phyloP scores from a whole-genome alignment of 2,113 vertebrate species.

The Catharus minimus region DNA sequence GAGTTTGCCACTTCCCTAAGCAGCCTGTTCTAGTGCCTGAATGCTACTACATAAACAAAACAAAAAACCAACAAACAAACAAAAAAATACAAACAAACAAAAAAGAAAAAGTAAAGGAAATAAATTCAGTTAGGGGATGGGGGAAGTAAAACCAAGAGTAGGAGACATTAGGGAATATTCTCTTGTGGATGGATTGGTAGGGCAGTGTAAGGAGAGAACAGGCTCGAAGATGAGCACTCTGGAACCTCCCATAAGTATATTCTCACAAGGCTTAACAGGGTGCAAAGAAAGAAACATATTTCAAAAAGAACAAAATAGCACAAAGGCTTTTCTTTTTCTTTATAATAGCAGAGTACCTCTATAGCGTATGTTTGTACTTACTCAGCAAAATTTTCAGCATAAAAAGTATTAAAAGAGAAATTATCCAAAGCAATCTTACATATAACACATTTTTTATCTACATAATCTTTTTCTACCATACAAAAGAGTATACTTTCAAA shows the following conservation, averaged over 20 bases:
- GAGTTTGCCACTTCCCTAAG: not conserved
- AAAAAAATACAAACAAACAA: not conserved
- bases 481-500: not conserved
- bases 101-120: not conserved
- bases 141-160: not conserved
- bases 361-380: not conserved
- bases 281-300: not conserved
- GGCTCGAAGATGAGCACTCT: not conserved
- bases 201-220: not conserved
- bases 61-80: too few relatives aligned
- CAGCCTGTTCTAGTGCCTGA: not conserved
- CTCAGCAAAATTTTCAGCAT: not conserved
- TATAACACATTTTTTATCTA: not conserved
- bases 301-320: not conserved
- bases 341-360: not conserved
- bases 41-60: not conserved
- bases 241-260: not conserved
- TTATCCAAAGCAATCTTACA: not conserved
- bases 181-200: not conserved
- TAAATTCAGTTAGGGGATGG: not conserved
- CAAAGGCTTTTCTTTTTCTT: not conserved
- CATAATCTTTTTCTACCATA: not conserved
- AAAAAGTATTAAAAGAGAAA: not conserved
- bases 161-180: not conserved
- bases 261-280: not conserved